Conservation (phyloP, 2,888 invertebrate genomes). For the Apamea monoglypha region DNA sequence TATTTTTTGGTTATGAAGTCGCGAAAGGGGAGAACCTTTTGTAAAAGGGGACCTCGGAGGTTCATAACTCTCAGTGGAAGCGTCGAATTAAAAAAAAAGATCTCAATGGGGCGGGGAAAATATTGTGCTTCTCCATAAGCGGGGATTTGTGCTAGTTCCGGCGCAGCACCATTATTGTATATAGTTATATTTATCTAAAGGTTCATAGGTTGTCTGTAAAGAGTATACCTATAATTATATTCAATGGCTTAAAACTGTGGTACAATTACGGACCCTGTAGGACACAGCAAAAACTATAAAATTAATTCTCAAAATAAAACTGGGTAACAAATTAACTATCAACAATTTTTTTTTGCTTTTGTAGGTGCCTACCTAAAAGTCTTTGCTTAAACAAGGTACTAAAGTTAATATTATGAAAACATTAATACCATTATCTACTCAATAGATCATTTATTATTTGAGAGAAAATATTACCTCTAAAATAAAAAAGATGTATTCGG, state of each 20-base stretch:
- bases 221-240: constrained; percentile 2
- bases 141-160: constrained; percentile 44
- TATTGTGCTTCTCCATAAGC: constrained; percentile 40
- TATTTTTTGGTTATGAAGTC: constrained; percentile 62
- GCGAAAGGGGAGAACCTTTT: constrained; percentile 52
- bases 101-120: constrained; percentile 52
- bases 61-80: constrained; percentile 62
- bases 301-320: background rate
- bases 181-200: background rate
- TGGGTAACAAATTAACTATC: background rate
- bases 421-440: background rate
- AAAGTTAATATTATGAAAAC: background rate
- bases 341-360: background rate
- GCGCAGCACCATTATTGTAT: background rate
- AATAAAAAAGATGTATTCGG: background rate
- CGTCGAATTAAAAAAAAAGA: constrained; percentile 63
- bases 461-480: background rate
- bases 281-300: background rate
- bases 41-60: constrained; percentile 60
- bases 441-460: background rate
- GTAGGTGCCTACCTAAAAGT: background rate
- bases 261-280: background rate
- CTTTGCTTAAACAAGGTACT: background rate
- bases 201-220: background rate
- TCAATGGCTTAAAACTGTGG: background rate